A percentile compares a stretch with the other conserved stretches of the same genome.
Conservation (phyloP, 2,888 invertebrate species). For the Torymus auratus region DNA sequence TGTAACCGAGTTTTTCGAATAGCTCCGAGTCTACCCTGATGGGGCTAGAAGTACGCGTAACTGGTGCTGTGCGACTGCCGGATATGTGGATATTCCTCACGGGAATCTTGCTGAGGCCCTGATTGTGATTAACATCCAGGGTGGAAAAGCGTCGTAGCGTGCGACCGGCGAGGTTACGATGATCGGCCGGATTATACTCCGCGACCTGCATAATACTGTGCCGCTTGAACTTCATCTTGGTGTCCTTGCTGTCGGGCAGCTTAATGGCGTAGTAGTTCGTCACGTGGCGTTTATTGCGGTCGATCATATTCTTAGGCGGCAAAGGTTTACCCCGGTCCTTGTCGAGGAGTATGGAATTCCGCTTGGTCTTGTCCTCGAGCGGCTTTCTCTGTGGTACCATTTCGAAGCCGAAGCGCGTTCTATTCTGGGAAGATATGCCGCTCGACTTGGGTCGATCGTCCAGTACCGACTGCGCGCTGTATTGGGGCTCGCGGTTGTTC, state of each 20-base stretch:
- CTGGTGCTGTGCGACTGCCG: constrained; percentile 73
- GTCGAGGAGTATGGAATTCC: constrained; percentile 63
- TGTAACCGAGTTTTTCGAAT: constrained; percentile 61
- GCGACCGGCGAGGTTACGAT: constrained; percentile 56
- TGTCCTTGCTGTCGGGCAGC: constrained; percentile 67
- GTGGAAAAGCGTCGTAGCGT: constrained; percentile 64
- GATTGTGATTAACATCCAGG: constrained; percentile 74
- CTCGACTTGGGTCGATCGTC: constrained; percentile 6
- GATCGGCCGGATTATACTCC: constrained; percentile 64
- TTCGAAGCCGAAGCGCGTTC: constrained; percentile 58
- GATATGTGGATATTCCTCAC: constrained; percentile 68
- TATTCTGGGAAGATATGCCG: constrained; percentile 30
- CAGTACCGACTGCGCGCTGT: background rate
- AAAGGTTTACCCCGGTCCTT: constrained; percentile 65
- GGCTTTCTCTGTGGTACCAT: constrained; percentile 40
- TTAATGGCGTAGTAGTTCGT: constrained; percentile 67
- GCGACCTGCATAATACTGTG: constrained; percentile 70
- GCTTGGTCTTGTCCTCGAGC: constrained; percentile 37
- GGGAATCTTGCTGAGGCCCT: constrained; percentile 73
- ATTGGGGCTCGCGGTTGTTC: constrained; percentile 23
- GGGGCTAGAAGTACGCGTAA: constrained; percentile 74
- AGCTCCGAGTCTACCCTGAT: constrained; percentile 66
- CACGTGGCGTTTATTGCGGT: constrained; percentile 71
- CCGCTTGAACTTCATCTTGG: constrained; percentile 68
- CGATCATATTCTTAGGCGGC: constrained; percentile 64